These are phyloP conservation scores for Calameuta filiformis DNA, from an alignment of 2,888 invertebrate genomes.

Conservation along the genomic window DNA sequence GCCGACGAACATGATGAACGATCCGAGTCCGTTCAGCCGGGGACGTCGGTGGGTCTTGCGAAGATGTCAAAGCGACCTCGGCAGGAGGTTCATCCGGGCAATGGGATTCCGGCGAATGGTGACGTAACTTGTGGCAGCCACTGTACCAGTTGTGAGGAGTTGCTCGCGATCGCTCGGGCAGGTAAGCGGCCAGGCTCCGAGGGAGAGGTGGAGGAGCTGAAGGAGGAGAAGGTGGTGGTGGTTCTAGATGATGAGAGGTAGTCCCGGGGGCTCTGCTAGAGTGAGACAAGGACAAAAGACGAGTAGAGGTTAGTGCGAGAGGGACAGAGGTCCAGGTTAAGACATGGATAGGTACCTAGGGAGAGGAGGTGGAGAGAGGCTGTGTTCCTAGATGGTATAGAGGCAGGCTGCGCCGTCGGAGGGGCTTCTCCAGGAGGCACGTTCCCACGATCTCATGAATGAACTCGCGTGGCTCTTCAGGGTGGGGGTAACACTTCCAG, in stretches of 20 bases:
- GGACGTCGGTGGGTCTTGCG: not conserved
- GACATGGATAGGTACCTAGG: not conserved
- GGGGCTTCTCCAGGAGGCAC: slow-evolving; percentile 52
- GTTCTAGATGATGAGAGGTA: slow-evolving; percentile 68
- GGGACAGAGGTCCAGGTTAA: not conserved
- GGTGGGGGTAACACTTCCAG: slow-evolving; percentile 39
- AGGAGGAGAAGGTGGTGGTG: slow-evolving; percentile 61
- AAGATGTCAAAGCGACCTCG: not conserved
- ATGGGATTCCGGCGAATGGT: slow-evolving; percentile 6
- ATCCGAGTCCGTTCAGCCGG: not conserved
- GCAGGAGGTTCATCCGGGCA: not conserved
- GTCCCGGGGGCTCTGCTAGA: slow-evolving; percentile 66
- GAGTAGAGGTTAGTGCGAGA: not conserved
- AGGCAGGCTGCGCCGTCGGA: not conserved
- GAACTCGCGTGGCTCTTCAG: slow-evolving; percentile 64
- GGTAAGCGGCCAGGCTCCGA: slow-evolving; percentile 68
- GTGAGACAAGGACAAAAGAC: not conserved
- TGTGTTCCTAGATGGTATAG: not conserved
- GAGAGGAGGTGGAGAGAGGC: not conserved
- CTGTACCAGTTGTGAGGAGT: slow-evolving; percentile 43
- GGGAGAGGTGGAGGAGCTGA: slow-evolving; percentile 68
- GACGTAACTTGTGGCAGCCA: slow-evolving; percentile 56
- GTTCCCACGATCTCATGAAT: slow-evolving; percentile 67
- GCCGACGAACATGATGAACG: not conserved
- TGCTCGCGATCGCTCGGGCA: slow-evolving; percentile 43